Base-by-base conservation (phyloP, 2,797 vertebrate genomes). In the Parauchenoglanis ngamensis region DNA sequence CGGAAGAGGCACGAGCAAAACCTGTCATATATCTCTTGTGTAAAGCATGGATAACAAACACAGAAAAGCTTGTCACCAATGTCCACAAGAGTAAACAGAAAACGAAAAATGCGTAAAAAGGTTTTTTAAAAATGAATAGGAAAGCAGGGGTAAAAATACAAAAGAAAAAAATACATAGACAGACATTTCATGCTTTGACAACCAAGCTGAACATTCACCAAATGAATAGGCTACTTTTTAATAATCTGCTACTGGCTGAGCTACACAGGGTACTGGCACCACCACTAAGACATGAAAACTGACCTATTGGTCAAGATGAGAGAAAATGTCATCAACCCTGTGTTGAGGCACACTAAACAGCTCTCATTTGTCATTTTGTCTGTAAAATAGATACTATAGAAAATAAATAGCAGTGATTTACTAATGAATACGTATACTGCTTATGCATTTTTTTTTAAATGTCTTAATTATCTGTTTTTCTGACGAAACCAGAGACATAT, bases 41-140 rank as follows among this genome's bases (percentile, higher is more conserved):
- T 59, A 94, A 95, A 92, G 80, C 91, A 95, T 94, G 85, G 93
- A 94, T 94, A 93, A 95, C 94, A 90, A 92, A 95, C n/a, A 73
- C n/a, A 46, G 40, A 4, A 59, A n/a, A 81, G 7, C 12, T 81
- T 65, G 28, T 54, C 54, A 79, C 4, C 54, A 90, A 86, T 89
- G 92, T 94, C 94, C 94, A 93, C 91, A 88, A 89, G 94, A 94
- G 92, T 92, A 92, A 92, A 93, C 91, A 90, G 93, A 90, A 93
- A 90, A 88, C 23, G 76, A 85, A 89, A 89, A 79, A 57, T 23
- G 12, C 25, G 8, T 52, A n/a, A 7, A 73, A 76, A 52, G 12
- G 86, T 91, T 49, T 7, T 40, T 90, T 81, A 78, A 87, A 85
- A 88, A 25, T n/a, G 49, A 90, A 93, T 85, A 91, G 89, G 76